Conservation (phyloP, 2,888 invertebrate species). For the Conomelus anceps region DNA sequence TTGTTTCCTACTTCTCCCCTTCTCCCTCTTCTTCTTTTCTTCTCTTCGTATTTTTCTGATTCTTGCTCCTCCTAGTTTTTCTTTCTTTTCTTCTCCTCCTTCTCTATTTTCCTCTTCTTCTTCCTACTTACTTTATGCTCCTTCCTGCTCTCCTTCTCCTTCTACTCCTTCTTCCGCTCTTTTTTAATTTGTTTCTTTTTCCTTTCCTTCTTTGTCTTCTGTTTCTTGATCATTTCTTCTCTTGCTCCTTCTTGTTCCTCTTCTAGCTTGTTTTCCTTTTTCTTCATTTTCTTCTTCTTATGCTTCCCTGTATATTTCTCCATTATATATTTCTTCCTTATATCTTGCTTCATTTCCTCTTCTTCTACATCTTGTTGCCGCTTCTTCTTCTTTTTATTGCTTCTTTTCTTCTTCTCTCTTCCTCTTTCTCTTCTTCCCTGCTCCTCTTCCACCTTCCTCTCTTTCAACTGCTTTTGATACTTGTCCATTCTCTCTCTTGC, state of each 20-base stretch:
- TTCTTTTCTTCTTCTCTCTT: neutral
- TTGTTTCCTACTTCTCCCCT: neutral
- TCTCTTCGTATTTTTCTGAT: neutral
- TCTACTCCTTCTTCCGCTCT: neutral
- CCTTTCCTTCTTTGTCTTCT: neutral
- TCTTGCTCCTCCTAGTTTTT: neutral
- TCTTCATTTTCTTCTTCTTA: constrained; percentile 12
- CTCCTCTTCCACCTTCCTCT: too few relatives aligned
- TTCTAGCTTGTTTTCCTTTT: neutral
- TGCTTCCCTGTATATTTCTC: neutral
- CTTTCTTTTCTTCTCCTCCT: neutral
- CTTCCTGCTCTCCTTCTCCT: neutral
- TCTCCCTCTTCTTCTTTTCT: neutral
- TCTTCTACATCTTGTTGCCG: neutral
- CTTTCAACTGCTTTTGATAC: too few relatives aligned
- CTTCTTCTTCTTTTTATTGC: neutral
- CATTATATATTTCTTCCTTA: neutral
- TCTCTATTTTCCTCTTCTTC: neutral
- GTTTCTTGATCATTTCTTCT: neutral
- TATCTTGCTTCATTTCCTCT: constrained; percentile 4
- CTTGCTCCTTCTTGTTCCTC: neutral
- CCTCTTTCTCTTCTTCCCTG: neutral
- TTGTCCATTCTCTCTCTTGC: too few relatives aligned
- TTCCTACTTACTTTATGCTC: neutral
- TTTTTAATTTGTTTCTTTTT: neutral